Base-by-base conservation (phyloP, 2,797 vertebrate species). In the Chloroceryle inda region DNA sequence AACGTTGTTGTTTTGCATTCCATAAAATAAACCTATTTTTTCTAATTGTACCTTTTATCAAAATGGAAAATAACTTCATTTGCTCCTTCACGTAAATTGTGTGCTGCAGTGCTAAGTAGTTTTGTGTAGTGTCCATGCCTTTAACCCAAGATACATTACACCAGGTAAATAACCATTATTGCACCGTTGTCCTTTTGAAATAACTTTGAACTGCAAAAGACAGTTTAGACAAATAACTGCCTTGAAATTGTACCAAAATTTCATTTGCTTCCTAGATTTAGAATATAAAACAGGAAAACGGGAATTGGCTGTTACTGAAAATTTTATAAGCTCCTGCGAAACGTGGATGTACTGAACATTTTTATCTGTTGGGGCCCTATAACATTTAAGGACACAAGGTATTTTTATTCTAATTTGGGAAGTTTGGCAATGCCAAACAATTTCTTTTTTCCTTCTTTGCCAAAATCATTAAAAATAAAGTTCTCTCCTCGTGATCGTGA, bases 401-500 rank as follows among this genome's bases (percentile, higher is more conserved):
- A 71, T 24, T 92, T 89, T 84, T 49, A 42, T 45, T 40, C 20
- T 85, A 33, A 69, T 71, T 89, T 0, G 4, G 50, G 58, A 89
- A 52, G 38, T 37, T 40, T 89, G 61, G 11, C 6, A 1, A 5
- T 62, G 35, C 42, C 61, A 83, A 77, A 64, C 17, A 52, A 52
- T 76, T 81, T 66, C 5, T 82, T 37, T 88, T 89, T 72, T 64
- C 42, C 55, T 73, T 73, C n/a, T 56, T 21, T 56, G 67, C 50
- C 27, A 64, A 63, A 86, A 50, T 50, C 9, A 66, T 69, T 33
- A 13, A 15, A 50, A 50, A 44, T 31, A 47, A 44, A 79, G 13
- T 11, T 23, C 29, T 52, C 1, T 37, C 18, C 6, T 67, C 12
- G 8, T 1, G 2, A 35, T 64, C 8, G 4, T 5, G 3, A 2